phyloP scores from a whole-genome alignment of 2,797 vertebrate genomes.

The Amphiprion clarkii region DNA sequence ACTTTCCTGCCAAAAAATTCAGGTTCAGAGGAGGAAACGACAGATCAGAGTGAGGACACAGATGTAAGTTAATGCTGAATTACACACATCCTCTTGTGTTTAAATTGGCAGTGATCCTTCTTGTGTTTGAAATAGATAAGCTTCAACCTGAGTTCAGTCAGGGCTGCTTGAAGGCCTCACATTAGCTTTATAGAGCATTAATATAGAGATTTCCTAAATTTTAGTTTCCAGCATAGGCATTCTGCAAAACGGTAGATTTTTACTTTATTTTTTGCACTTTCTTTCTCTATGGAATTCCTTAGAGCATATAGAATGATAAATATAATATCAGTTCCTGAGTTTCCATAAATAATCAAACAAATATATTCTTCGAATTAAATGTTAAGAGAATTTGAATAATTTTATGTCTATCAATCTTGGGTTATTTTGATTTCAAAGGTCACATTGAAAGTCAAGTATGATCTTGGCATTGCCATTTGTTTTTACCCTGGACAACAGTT shows the following conservation, averaged over 20 bases:
- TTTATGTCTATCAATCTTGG: neutral
- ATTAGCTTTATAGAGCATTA: neutral
- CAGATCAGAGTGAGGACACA: constrained; percentile 90
- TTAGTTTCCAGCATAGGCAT: neutral
- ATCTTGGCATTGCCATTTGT: neutral
- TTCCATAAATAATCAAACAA: neutral
- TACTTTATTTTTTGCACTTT: neutral
- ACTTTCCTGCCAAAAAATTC: constrained; percentile 93
- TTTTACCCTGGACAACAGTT: neutral
- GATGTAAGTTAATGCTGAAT: constrained; percentile 85
- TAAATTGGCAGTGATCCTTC: neutral
- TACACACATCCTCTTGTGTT: neutral
- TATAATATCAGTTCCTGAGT: neutral
- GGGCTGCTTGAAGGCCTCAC: neutral
- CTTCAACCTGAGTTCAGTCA: neutral
- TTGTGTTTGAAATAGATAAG: neutral
- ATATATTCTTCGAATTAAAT: neutral
- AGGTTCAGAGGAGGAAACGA: constrained; percentile 89
- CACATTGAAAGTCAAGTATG: neutral
- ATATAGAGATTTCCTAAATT: neutral
- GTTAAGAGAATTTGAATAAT: neutral
- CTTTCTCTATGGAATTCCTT: neutral
- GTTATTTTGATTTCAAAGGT: neutral
- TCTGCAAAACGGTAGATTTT: neutral
- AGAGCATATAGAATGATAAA: neutral